Base-by-base conservation (phyloP, 2,113 vertebrate species). In the Nibea albiflora region DNA sequence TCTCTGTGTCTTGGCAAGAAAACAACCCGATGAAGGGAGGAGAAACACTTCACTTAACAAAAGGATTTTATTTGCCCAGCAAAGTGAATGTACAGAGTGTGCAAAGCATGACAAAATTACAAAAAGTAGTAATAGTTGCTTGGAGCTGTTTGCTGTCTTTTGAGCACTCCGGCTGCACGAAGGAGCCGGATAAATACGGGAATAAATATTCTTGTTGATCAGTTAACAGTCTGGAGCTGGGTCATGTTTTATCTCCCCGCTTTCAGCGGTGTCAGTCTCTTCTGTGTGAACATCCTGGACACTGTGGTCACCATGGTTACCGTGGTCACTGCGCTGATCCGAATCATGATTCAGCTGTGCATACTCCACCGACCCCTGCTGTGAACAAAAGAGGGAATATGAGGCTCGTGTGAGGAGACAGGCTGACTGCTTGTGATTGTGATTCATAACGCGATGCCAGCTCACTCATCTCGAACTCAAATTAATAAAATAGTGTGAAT, bases 331-430 rank as follows among this genome's bases (percentile, higher is more conserved):
- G 6, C 69, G 78, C 22, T 69, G 85, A 73, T 60, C 28, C 0
- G 58, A 52, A 15, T 93, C 89, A 24, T 78, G 89, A 85, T 93
- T 95, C 77, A 94, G 85, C 77, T 95, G 89, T 14, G 84, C 93
- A 11, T 95, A 95, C 80, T 94, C 92, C 73, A 94, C 78, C 3
- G 91, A 84, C 2, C 65, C 90, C 86, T 94, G 91, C 64, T 56
- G 78, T 83, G 28, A 72, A 12, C 17, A 46, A 57, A 52, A 49
- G 11, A 7, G 3, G 6, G 76, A 56, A 84, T 11, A 49, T 0
- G 5, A 77, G 2, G 46, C 17, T 60, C 8, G 28, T 10, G 39
- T 61, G 19, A 52, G 63, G 35, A 1, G 11, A 31, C 49, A 16
- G 49, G 22, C 42, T 4, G 26, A 53, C 67, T 52, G 46, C 65